Conservation (phyloP, 2,113 vertebrate species). For the Casuarius casuarius region DNA sequence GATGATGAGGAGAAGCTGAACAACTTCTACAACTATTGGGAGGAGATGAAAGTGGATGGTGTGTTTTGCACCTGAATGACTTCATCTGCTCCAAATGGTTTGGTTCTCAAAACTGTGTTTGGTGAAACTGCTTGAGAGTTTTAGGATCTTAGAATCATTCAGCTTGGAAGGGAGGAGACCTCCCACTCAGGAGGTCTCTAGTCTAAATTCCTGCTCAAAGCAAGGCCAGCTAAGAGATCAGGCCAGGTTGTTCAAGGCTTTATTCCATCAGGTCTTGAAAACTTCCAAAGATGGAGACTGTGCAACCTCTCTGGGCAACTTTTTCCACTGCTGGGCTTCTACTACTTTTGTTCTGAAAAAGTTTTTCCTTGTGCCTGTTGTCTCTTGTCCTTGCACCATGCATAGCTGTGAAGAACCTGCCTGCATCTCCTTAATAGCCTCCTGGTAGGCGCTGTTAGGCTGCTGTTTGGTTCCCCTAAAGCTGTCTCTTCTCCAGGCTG, state of each 20-base stretch:
- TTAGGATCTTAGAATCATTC: background rate
- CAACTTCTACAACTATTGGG: background rate
- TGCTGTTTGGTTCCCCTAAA: background rate
- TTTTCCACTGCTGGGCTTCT: background rate
- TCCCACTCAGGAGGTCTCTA: background rate
- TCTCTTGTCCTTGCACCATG: background rate
- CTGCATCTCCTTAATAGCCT: background rate
- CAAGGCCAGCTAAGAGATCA: background rate
- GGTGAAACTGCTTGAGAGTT: background rate
- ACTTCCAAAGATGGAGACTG: background rate
- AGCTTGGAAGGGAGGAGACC: background rate
- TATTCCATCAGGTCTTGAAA: background rate
- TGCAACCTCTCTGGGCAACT: background rate
- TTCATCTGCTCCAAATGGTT: background rate
- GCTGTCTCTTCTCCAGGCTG: background rate
- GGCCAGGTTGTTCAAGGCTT: background rate
- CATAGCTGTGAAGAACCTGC: background rate
- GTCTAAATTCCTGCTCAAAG: background rate
- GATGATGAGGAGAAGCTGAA: background rate
- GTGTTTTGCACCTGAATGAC: background rate
- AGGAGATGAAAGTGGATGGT: background rate
- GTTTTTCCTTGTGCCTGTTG: background rate
- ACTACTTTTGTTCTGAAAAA: background rate
- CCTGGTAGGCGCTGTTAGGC: background rate
- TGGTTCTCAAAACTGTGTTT: background rate